Percentiles rank a stretch among this genome's conserved stretches.
These are phyloP conservation scores for Saxicola maurus DNA, from an alignment of 2,797 vertebrate genomes.

Conservation along the genomic window DNA sequence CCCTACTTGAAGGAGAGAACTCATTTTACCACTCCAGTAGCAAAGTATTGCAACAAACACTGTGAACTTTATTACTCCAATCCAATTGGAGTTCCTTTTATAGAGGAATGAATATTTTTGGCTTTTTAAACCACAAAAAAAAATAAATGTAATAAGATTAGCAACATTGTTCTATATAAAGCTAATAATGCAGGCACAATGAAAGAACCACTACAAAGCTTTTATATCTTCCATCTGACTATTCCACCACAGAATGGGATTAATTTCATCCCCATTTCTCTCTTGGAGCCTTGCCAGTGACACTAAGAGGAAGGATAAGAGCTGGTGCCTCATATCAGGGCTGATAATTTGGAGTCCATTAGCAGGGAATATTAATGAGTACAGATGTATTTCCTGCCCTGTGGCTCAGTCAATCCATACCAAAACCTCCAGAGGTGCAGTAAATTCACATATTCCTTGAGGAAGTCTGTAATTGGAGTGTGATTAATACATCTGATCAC, in stretches of 20 bases:
- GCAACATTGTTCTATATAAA: background rate
- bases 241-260: background rate
- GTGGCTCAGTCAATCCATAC: background rate
- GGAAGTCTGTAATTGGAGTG: background rate
- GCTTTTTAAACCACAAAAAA: background rate
- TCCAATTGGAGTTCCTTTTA: background rate
- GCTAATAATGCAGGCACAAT: background rate
- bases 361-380: background rate
- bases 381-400: background rate
- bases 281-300: background rate
- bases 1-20: fast-evolving
- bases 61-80: background rate
- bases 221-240: background rate
- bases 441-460: background rate
- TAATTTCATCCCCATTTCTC: background rate
- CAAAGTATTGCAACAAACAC: background rate
- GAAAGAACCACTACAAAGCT: background rate
- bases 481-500: background rate
- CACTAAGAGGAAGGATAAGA: background rate
- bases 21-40: background rate
- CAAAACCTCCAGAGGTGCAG: background rate
- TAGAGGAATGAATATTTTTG: background rate
- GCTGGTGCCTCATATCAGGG: background rate
- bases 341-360: slow-evolving; percentile 7
- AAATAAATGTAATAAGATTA: background rate